Percentiles rank a stretch among this genome's conserved stretches.
phyloP scores from a whole-genome alignment of 2,113 vertebrate genomes.

The Notothenia rossii region DNA sequence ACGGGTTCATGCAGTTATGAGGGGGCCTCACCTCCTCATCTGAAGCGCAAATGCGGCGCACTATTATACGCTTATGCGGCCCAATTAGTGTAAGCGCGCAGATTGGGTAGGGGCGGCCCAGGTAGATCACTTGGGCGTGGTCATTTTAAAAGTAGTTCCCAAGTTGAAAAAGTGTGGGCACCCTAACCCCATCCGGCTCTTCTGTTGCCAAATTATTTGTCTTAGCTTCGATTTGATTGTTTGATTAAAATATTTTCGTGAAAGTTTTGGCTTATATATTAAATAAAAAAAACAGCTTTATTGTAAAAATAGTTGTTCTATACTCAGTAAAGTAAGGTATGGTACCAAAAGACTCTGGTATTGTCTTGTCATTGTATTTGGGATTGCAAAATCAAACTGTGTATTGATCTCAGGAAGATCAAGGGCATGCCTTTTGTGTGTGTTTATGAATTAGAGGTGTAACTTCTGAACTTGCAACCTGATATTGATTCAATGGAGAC shows the following conservation, averaged over 20 bases:
- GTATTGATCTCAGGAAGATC: not conserved
- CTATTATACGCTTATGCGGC: no score
- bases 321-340: not conserved
- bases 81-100: no score
- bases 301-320: not conserved
- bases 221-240: not conserved
- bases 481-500: slow-evolving; percentile 53
- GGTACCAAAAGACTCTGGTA: not conserved
- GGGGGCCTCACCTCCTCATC: no score
- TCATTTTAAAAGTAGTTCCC: no score
- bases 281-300: not conserved
- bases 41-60: no score
- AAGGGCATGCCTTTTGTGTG: slow-evolving; percentile 1
- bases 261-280: not conserved
- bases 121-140: no score
- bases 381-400: not conserved
- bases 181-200: not conserved
- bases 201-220: not conserved
- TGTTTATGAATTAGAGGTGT: slow-evolving; percentile 38
- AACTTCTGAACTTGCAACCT: slow-evolving; percentile 43
- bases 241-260: not conserved
- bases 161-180: no score
- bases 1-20: no score
- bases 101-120: no score
- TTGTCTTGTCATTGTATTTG: not conserved